phyloP scores from a whole-genome alignment of 2,113 vertebrate species.

The Aphelocoma coerulescens region DNA sequence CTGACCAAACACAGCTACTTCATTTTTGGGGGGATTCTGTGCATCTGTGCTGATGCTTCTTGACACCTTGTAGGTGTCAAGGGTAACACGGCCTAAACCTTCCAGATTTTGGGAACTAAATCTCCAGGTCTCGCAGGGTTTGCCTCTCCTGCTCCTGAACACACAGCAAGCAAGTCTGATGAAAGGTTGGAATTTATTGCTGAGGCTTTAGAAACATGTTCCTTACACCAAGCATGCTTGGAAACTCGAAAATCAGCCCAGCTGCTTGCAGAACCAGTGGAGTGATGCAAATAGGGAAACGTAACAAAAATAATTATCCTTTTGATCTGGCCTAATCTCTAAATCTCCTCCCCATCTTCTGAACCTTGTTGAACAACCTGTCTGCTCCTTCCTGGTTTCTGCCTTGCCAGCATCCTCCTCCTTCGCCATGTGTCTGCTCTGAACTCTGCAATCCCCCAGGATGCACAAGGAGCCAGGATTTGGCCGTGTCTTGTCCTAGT shows the following conservation, averaged over 20 bases:
- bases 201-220: background rate
- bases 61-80: rapidly evolving
- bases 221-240: background rate
- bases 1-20: background rate
- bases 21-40: background rate
- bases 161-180: background rate
- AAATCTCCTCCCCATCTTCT: slow-evolving; percentile 30
- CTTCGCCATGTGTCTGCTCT: background rate
- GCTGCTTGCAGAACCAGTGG: background rate
- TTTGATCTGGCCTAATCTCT: slow-evolving; percentile 47
- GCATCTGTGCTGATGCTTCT: background rate
- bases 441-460: background rate
- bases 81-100: background rate
- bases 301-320: slow-evolving; percentile 41
- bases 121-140: background rate
- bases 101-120: background rate
- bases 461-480: background rate
- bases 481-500: background rate
- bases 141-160: background rate
- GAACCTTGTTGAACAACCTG: slow-evolving; percentile 32
- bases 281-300: slow-evolving; percentile 25
- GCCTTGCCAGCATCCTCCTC: background rate
- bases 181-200: background rate
- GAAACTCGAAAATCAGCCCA: background rate
- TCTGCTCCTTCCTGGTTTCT: background rate